These are phyloP conservation scores for Cottus gobio DNA, from an alignment of 2,113 vertebrate genomes.

Conservation along the genomic window DNA sequence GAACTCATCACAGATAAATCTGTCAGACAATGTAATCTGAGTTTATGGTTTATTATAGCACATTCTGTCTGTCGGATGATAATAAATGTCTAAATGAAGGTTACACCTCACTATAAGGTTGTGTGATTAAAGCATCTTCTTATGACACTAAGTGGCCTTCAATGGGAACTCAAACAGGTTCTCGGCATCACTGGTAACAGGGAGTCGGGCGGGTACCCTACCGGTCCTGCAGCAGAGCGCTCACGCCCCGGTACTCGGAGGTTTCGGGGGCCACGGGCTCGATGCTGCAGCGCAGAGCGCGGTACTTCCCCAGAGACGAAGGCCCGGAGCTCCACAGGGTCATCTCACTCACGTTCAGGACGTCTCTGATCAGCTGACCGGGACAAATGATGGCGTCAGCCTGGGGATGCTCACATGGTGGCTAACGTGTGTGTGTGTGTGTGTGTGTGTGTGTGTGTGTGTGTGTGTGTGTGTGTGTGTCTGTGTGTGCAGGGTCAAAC, in stretches of 20 bases:
- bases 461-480: too few relatives aligned
- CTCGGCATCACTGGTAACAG: too few relatives aligned
- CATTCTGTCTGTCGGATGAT: neutral
- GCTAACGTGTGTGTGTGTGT: too few relatives aligned
- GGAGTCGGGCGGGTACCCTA: slow-evolving; percentile 3
- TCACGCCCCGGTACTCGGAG: slow-evolving; percentile 80
- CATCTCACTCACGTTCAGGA: slow-evolving; percentile 85
- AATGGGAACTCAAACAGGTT: neutral
- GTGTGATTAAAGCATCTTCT: too few relatives aligned
- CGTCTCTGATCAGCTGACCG: slow-evolving; percentile 86
- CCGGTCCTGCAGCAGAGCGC: slow-evolving; percentile 69
- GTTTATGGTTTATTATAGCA: neutral
- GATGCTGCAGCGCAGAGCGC: slow-evolving; percentile 87
- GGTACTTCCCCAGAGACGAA: slow-evolving; percentile 87
- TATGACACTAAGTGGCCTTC: neutral
- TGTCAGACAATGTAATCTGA: neutral
- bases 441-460: too few relatives aligned
- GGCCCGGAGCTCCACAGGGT: slow-evolving; percentile 74
- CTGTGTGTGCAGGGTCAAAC: too few relatives aligned
- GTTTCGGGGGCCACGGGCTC: slow-evolving; percentile 76
- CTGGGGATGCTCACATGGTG: too few relatives aligned
- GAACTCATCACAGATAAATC: neutral
- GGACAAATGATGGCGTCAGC: neutral
- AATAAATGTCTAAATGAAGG: too few relatives aligned
- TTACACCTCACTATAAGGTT: too few relatives aligned